Base-by-base conservation (phyloP, 92 coral and sea anemone genomes). In the Parazoanthus atlanticus region DNA sequence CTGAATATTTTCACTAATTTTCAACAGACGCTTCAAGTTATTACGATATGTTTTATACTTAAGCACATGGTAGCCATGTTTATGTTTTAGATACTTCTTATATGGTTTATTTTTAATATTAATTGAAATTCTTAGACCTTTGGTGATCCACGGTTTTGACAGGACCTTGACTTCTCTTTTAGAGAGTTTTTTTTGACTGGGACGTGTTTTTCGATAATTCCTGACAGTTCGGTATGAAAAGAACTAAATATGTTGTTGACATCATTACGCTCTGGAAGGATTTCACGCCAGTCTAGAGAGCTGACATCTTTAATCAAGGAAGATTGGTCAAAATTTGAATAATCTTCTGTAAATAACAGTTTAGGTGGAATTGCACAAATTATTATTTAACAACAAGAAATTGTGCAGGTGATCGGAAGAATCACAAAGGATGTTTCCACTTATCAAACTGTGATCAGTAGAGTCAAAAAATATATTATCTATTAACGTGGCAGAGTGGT, bases 141-240 rank as follows among this genome's bases (percentile, higher is more conserved):
- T 86, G 32, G 89, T 75, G n/a, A 86, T 86, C 82, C 89, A 86
- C 23, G 83, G 83, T 56, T 86, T 86, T 43, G 89, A 49, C 43
- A 26, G n/a, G 0, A 74, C 25, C 13, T 36, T 40, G 13, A 72
- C 34, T 52, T 74, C 28, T 56, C 36, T 86, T 74, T 52, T 52
- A 31, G 83, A 74, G 28, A 86, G 74, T 46, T 54, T 8, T 40
- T 77, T 86, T 49, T n/a, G n/a, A 86, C 56, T 36, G 82, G 89
- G 40, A 86, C 89, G 26, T 86, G 83, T 23, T 41, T 86, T 36
- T 74, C 82, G 43, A 86, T 54, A 49, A 75, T 54, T 49, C 38
- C 31, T 33, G 89, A 74, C 66, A 86, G 36, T 75, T 29, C 67
- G 29, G 29, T 28, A 71, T 70, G 58, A 75, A 75, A 49, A 17